Base-by-base conservation (phyloP, 2,797 vertebrate species). In the Scleropages formosus region DNA sequence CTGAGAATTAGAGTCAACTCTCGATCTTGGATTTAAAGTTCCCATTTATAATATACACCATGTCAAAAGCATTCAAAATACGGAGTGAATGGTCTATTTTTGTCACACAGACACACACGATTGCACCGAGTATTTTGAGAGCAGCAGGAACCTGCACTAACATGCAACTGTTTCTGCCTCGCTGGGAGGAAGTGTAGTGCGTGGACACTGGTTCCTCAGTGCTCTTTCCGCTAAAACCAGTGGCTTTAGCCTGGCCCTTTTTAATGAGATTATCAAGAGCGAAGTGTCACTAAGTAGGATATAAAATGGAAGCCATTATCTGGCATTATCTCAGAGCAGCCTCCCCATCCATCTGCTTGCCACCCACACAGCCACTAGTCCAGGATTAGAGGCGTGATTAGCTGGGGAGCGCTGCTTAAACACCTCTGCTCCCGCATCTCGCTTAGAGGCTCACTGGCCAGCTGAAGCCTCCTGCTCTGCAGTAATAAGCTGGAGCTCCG, bases 231-330 rank as follows among this genome's bases (percentile, higher is more conserved):
- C 69, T 76, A 80, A 85, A 82, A 82, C 67, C 73, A 77, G 69
- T 66, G 77, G 82, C 82, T 84, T 84, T 80, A 82, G 83, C 82
- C 84, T 80, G 82, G 86, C 85, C 90, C 80, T 83, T 88, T 93
- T 91, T 92, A 94, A 93, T 92, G 88, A 93, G 93, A 94, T 93
- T 93, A 93, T 90, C 91, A 88, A 87, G 85, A 90, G 89, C 89
- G 86, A 89, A 93, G 91, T 92, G 91, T 93, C 91, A 92, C 90
- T 94, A 93, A 93, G 91, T 91, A 92, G 91, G 91, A 93, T 92
- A 92, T 93, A 91, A 93, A 94, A 93, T 92, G 90, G 91, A 92
- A 92, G 91, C 89, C 90, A 93, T 93, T 93, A 93, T 92, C 87
- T 89, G 90, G 90, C 91, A 93, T 93, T 94, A 93, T 92, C 90